phyloP scores from a whole-genome alignment of 2,888 invertebrate species.

The Luperina testacea region DNA sequence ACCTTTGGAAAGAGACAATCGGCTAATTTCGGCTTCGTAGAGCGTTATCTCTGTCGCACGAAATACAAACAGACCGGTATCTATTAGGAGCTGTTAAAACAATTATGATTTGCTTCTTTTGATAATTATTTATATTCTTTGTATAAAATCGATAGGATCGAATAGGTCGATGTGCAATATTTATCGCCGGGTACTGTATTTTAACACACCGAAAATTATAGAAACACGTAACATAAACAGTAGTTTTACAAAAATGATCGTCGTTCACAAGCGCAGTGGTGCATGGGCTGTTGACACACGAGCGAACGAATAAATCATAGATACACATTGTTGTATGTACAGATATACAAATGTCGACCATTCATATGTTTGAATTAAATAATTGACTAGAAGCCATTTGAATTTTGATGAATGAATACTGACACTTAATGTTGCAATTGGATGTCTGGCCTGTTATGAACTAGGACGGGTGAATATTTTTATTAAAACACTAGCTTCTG shows the following conservation, averaged over 20 bases:
- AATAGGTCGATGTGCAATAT: too few relatives aligned
- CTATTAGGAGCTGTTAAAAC: too few relatives aligned
- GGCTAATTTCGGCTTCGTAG: too few relatives aligned
- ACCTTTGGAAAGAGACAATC: too few relatives aligned
- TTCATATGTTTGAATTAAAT: conserved; percentile 67
- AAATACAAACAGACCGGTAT: too few relatives aligned
- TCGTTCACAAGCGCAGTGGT: conserved; percentile 31
- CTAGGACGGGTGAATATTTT: conserved; percentile 21
- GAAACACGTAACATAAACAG: background rate
- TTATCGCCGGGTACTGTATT: too few relatives aligned
- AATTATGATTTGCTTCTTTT: too few relatives aligned
- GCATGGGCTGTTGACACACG: conserved; percentile 55
- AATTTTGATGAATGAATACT: conserved; percentile 76
- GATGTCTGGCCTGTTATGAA: conserved; percentile 36
- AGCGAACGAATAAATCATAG: conserved; percentile 44
- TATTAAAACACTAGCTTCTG: background rate
- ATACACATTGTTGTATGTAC: conserved; percentile 27
- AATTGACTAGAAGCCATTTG: conserved; percentile 70
- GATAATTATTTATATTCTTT: too few relatives aligned
- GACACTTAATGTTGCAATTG: conserved; percentile 65
- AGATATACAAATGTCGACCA: conserved; percentile 54
- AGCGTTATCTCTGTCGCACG: too few relatives aligned
- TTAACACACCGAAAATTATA: background rate
- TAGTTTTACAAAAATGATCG: conserved; percentile 11
- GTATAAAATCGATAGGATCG: too few relatives aligned